phyloP scores from a whole-genome alignment of 1,140 invertebrate species.

The Belonocnema kinseyi region DNA sequence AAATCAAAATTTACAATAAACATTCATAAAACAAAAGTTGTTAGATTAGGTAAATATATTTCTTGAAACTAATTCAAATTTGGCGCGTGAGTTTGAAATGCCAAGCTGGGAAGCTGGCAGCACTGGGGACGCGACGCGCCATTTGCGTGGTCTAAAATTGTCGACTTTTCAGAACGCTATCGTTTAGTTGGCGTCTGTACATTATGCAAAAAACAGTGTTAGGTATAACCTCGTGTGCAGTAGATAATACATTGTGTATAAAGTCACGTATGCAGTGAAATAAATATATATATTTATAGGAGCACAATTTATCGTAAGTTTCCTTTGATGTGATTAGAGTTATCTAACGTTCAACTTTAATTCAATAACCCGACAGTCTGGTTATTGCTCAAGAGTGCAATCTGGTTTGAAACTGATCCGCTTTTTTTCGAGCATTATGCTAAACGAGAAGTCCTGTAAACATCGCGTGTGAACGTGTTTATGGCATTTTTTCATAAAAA shows the following conservation, averaged over 20 bases:
- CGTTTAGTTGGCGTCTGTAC: conserved; percentile 55
- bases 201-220: conserved; percentile 58
- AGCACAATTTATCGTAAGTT: conserved; percentile 2
- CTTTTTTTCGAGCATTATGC: neutral
- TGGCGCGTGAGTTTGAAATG: neutral
- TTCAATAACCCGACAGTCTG: neutral
- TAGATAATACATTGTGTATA: neutral
- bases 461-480: conserved; percentile 8
- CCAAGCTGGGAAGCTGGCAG: neutral
- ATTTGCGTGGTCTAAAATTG: conserved; percentile 60
- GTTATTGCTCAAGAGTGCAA: neutral
- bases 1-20: too few relatives aligned
- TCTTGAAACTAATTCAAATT: conserved; percentile 2
- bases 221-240: conserved; percentile 54
- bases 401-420: neutral
- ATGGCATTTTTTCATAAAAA: neutral
- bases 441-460: conserved; percentile 35
- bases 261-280: conserved; percentile 22
- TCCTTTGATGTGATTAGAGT: neutral
- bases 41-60: too few relatives aligned
- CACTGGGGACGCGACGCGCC: conserved; percentile 34
- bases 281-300: conserved; percentile 14
- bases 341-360: neutral
- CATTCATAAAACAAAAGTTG: too few relatives aligned
- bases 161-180: conserved; percentile 62